Conservation (phyloP, 2,113 vertebrate species). For the Megaleporinus macrocephalus region DNA sequence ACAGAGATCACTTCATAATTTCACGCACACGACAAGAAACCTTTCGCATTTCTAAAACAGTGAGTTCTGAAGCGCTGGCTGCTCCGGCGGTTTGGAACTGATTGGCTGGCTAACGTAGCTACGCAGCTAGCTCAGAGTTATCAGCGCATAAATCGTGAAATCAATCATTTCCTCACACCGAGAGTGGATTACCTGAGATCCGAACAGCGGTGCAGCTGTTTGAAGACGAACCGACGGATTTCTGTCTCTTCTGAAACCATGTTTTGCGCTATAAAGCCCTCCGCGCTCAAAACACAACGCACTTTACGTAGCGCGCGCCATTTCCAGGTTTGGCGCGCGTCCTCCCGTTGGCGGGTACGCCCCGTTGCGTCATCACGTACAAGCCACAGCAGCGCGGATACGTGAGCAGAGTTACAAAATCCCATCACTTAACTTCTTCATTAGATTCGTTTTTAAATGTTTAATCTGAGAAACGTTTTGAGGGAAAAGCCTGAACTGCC, state of each 20-base stretch:
- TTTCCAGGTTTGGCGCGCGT: slow-evolving; percentile 50
- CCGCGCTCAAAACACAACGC: background rate
- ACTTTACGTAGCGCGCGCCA: background rate
- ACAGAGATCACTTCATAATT: slow-evolving; percentile 11
- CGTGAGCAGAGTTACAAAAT: background rate
- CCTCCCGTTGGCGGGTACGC: slow-evolving; percentile 14
- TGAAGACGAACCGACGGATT: slow-evolving; percentile 55
- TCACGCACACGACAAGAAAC: background rate
- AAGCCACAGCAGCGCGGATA: too few relatives aligned
- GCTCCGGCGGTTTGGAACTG: slow-evolving; percentile 43
- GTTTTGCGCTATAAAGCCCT: background rate
- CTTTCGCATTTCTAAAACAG: background rate
- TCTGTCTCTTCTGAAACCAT: slow-evolving; percentile 44
- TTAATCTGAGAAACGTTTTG: too few relatives aligned
- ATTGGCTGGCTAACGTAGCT: background rate
- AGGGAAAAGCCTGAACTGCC: too few relatives aligned
- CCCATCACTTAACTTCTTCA: too few relatives aligned
- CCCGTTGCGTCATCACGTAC: slow-evolving; percentile 35
- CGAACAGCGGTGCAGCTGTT: slow-evolving; percentile 57
- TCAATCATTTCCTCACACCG: background rate
- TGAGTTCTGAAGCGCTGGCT: too few relatives aligned
- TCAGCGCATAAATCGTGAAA: too few relatives aligned
- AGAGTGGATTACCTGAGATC: slow-evolving; percentile 62
- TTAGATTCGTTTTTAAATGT: too few relatives aligned
- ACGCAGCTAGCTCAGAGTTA: background rate